Conservation (phyloP, 2,888 invertebrate genomes). For the Lapara coniferarum region DNA sequence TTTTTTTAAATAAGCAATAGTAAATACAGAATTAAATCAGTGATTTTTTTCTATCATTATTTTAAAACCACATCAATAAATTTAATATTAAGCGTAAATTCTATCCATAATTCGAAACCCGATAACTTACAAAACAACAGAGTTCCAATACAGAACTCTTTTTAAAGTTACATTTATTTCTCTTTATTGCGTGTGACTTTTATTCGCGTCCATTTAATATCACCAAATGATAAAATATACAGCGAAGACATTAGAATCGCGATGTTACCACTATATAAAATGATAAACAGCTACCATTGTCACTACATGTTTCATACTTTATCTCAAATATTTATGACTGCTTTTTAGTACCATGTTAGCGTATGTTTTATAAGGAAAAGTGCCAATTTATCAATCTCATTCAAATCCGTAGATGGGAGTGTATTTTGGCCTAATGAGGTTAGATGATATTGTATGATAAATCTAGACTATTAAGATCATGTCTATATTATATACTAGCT, state of each 20-base stretch:
- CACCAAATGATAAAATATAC: conserved; percentile 8
- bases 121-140: too few species aligned
- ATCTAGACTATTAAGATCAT: too few species aligned
- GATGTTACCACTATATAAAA: conserved; percentile 19
- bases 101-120: too few species aligned
- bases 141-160: background rate
- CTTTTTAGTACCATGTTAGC: conserved; percentile 3
- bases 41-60: too few species aligned
- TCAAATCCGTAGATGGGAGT: background rate
- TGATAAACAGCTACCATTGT: conserved; percentile 14
- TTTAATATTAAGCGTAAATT: too few species aligned
- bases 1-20: background rate
- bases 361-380: conserved; percentile 3
- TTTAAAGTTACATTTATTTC: background rate
- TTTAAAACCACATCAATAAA: too few species aligned
- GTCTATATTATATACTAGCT: too few species aligned
- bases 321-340: conserved; percentile 15
- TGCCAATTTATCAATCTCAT: conserved; percentile 6
- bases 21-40: too few species aligned
- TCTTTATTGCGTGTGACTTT: background rate
- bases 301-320: conserved; percentile 8
- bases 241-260: conserved; percentile 13
- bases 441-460: too few species aligned
- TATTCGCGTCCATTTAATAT: conserved; percentile 3
- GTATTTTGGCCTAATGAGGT: background rate